Evolutionary conservation across 2,888 invertebrate genomes (phyloP).

Genomic region (Oeneis ivallda): DNA sequence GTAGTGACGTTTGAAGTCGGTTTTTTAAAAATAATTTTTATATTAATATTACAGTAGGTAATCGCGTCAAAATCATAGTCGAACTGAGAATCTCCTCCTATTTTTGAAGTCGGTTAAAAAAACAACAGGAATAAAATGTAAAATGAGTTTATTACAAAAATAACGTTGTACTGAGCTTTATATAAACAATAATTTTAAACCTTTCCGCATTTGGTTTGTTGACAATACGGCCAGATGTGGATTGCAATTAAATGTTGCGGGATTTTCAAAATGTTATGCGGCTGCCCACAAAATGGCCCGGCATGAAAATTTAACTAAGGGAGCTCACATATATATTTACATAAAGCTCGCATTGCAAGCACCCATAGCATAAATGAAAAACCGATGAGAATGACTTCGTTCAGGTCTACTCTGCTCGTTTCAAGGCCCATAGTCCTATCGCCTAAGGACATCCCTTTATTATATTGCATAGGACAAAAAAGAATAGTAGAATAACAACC

Average conservation of each 20-base stretch:
- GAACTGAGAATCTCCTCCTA: no score
- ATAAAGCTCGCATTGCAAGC: slow-evolving; percentile 50
- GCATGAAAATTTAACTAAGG: slow-evolving; percentile 39
- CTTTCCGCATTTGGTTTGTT: slow-evolving; percentile 24
- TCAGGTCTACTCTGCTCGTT: slow-evolving; percentile 32
- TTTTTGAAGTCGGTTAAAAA: not conserved
- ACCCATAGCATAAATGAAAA: slow-evolving; percentile 56
- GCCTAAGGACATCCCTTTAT: slow-evolving; percentile 24
- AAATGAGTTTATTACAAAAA: slow-evolving; percentile 9
- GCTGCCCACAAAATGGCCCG: slow-evolving; percentile 29
- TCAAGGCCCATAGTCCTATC: slow-evolving; percentile 34
- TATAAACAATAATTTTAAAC: slow-evolving; percentile 24
- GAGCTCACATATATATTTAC: slow-evolving; percentile 50
- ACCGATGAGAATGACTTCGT: slow-evolving; percentile 41
- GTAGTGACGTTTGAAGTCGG: no score
- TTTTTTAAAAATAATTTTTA: no score
- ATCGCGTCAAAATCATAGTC: no score
- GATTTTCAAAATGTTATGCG: slow-evolving; percentile 36
- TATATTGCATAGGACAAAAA: slow-evolving; percentile 33
- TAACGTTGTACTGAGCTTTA: slow-evolving; percentile 13
- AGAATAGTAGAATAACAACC: slow-evolving; percentile 36
- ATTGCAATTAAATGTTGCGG: slow-evolving; percentile 41
- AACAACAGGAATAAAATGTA: not conserved
- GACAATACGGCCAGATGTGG: slow-evolving; percentile 26
- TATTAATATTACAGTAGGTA: no score